These are phyloP conservation scores for Rhinichthys osculus DNA, from an alignment of 2,797 vertebrate genomes.

Conservation along the genomic window DNA sequence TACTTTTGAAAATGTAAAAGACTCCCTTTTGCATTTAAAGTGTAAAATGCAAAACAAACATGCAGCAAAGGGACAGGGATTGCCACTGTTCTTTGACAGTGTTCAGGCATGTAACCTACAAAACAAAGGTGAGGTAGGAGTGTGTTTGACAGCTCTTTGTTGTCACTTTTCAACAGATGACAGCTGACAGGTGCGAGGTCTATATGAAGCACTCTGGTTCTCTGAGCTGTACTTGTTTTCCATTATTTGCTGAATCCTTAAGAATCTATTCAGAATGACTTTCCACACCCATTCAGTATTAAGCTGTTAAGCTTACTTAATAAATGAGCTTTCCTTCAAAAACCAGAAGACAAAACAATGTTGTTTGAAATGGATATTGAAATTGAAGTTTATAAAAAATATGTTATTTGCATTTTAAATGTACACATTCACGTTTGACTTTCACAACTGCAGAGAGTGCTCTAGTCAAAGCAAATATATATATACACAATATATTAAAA, in stretches of 20 bases:
- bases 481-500: neutral
- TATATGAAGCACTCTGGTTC: conserved; percentile 10
- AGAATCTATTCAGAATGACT: neutral
- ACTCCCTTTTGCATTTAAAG: neutral
- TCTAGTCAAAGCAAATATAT: neutral
- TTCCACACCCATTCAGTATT: conserved; percentile 1
- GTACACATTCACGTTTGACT: neutral
- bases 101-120: conserved; percentile 12
- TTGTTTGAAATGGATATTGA: neutral
- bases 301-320: neutral
- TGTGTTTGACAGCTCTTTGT: conserved; percentile 30
- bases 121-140: conserved; percentile 25
- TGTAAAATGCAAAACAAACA: conserved; percentile 27
- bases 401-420: neutral
- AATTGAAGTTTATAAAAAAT: neutral
- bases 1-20: neutral
- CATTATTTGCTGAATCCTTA: conserved; percentile 34
- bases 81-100: neutral
- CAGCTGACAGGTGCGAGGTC: neutral
- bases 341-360: neutral
- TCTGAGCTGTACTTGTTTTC: neutral
- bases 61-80: neutral
- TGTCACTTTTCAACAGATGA: conserved; percentile 18
- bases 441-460: neutral
- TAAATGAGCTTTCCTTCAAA: neutral